phyloP scores from a whole-genome alignment of 2,797 vertebrate genomes.

The Acanthis flammea region DNA sequence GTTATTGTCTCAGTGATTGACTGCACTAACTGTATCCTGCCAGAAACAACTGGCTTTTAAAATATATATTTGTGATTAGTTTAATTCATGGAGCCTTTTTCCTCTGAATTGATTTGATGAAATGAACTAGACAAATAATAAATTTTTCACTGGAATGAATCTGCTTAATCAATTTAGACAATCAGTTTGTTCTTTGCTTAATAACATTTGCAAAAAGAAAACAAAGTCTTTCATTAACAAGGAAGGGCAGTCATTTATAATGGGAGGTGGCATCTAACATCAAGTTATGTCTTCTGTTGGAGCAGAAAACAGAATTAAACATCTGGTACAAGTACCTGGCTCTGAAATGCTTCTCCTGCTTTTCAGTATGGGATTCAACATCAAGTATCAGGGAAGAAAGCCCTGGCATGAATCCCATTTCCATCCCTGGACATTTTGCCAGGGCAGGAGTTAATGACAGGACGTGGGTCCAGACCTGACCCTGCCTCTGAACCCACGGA shows the following conservation, averaged over 20 bases:
- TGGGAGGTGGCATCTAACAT: conserved; percentile 35
- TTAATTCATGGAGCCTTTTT: conserved; percentile 61
- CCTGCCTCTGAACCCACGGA: rapidly evolving
- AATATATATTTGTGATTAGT: conserved; percentile 69
- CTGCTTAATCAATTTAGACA: conserved; percentile 76
- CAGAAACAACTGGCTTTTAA: conserved; percentile 43
- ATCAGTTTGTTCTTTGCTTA: conserved; percentile 76
- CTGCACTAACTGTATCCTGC: conserved; percentile 4
- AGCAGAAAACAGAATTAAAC: conserved; percentile 49
- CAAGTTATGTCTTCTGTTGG: conserved; percentile 20
- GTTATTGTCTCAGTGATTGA: conserved; percentile 6
- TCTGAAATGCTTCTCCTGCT: not conserved
- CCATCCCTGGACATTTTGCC: not conserved
- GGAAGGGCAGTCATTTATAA: conserved; percentile 36
- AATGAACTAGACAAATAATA: conserved; percentile 72
- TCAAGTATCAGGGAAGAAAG: not conserved
- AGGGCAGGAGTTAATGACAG: not conserved
- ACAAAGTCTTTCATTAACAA: conserved; percentile 69
- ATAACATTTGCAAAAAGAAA: conserved; percentile 70
- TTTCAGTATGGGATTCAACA: not conserved
- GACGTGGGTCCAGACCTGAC: not conserved
- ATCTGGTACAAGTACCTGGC: conserved; percentile 41
- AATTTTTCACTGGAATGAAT: conserved; percentile 69
- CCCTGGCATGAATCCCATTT: not conserved
- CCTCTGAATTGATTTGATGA: conserved; percentile 69